phyloP scores from a whole-genome alignment of 2,888 invertebrate genomes.

The Cyclophora punctaria region DNA sequence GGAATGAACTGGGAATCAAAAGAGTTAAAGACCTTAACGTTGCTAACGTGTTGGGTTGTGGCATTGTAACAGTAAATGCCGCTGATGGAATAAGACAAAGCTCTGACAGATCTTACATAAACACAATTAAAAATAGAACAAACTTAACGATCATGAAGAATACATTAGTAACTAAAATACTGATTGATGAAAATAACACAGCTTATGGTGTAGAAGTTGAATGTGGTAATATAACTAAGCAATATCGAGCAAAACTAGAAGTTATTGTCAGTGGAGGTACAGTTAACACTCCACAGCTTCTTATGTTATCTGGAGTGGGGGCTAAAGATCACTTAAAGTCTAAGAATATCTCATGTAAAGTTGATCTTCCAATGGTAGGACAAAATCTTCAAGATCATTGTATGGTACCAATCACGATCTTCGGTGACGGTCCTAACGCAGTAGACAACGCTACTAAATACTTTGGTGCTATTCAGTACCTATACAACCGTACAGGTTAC shows the following conservation, averaged over 20 bases:
- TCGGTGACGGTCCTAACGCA: conserved; percentile 32
- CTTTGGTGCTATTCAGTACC: conserved; percentile 58
- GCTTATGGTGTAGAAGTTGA: conserved; percentile 17
- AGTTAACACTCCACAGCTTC: conserved; percentile 48
- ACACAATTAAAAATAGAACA: conserved; percentile 22
- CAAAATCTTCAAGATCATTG: conserved; percentile 73
- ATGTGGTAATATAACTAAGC: conserved; percentile 2
- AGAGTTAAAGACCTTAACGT: conserved; percentile 52
- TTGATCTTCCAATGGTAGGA: conserved; percentile 63
- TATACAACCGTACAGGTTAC: conserved; percentile 64
- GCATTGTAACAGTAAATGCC: conserved; percentile 58
- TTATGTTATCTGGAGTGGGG: conserved; percentile 20
- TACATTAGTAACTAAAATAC: conserved; percentile 12
- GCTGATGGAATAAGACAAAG: conserved; percentile 62
- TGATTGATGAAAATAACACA: conserved; percentile 8
- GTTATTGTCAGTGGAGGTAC: conserved; percentile 52
- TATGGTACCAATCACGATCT: conserved; percentile 46
- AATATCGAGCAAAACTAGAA: conserved; percentile 24
- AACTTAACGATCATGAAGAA: conserved; percentile 13
- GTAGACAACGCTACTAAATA: conserved; percentile 25
- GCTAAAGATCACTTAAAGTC: conserved; percentile 44
- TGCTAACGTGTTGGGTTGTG: conserved; percentile 59
- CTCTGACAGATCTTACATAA: conserved; percentile 75
- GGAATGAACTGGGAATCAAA: conserved; percentile 56
- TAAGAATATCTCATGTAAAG: conserved; percentile 43